Base-by-base conservation (phyloP, 2,888 invertebrate genomes). In the Tribolium freemani region DNA sequence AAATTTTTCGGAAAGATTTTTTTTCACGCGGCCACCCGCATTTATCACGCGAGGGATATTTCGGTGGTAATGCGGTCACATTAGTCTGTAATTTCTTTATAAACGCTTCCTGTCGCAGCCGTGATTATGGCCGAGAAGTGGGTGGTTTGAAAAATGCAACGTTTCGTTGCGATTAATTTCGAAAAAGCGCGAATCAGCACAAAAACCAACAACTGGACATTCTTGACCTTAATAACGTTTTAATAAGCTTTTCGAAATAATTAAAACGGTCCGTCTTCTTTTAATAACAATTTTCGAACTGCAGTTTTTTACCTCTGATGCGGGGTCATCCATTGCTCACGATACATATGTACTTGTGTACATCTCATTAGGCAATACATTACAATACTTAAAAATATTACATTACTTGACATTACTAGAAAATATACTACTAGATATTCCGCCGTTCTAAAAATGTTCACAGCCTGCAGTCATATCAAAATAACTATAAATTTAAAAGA, bases 61-160 rank as follows among this genome's bases (percentile, higher is more conserved):
- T 20, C 38, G 26, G 54, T 46, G 66, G 56, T 74, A 77, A 80
- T 78, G 78, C 74, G 69, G 72, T 73, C 78, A 72, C 78, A 78
- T 80, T 79, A 80, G 77, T 13, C 68, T 74, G 64, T 79, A 74
- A 79, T 79, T 80, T 72, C 71, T 75, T 76, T 66, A 66, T 76
- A 78, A 78, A 74, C 68, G 76, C 73, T 79, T 80, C 80, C 80
- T 80, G 78, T 78, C 73, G 50, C 71, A 11, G n/a, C 38, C 8
- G 38, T 38, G 38, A 38, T 38, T 38, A 38, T 38, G 38, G 38
- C 8, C 13, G 0, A 48, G 1, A 30, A 64, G 64, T 53, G 53
- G 64, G 53, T 61, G 58, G 58, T 20, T 58, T 20, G 38, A 38
- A 38, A 38, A 26, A 26, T 26, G 26, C 26, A 26, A 26, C 26